phyloP scores from a whole-genome alignment of 1,140 invertebrate genomes.

The Cydia splendana region DNA sequence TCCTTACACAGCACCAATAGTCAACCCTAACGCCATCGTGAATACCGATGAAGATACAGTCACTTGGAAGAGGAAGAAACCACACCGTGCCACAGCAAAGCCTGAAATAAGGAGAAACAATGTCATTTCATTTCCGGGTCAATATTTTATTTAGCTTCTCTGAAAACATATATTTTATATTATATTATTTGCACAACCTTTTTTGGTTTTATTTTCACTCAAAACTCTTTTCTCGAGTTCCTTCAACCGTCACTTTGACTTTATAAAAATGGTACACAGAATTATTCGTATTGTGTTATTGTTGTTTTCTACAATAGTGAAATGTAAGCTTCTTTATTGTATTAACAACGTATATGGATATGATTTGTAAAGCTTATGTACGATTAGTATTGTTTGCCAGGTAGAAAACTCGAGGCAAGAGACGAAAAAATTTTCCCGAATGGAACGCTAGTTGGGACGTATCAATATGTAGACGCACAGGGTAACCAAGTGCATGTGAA shows the following conservation, averaged over 20 bases:
- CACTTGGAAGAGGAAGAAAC: conserved; percentile 30
- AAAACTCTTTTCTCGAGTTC: too few species aligned
- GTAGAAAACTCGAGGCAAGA: conserved; percentile 38
- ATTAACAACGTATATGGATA: not conserved
- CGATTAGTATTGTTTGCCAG: not conserved
- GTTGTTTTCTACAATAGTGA: not conserved
- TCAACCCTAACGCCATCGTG: not conserved
- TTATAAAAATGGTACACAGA: conserved; percentile 1
- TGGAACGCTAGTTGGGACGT: conserved; percentile 84
- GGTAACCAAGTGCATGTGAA: conserved; percentile 82
- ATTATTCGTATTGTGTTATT: conserved; percentile 6
- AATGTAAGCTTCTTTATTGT: conserved; percentile 9
- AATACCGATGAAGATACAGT: not conserved
- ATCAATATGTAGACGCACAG: conserved; percentile 83
- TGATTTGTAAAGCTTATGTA: not conserved
- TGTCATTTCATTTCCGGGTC: not conserved
- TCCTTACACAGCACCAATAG: not conserved
- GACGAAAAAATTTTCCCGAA: conserved; percentile 83
- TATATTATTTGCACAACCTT: not conserved
- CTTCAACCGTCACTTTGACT: conserved; percentile 1
- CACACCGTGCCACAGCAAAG: not conserved
- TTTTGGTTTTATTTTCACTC: too few species aligned
- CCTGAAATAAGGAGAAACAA: not conserved
- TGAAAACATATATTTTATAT: conserved; percentile 10
- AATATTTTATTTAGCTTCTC: conserved; percentile 24